Base-by-base conservation (phyloP, 2,888 invertebrate genomes). In the Hirtodrosophila duncani region DNA sequence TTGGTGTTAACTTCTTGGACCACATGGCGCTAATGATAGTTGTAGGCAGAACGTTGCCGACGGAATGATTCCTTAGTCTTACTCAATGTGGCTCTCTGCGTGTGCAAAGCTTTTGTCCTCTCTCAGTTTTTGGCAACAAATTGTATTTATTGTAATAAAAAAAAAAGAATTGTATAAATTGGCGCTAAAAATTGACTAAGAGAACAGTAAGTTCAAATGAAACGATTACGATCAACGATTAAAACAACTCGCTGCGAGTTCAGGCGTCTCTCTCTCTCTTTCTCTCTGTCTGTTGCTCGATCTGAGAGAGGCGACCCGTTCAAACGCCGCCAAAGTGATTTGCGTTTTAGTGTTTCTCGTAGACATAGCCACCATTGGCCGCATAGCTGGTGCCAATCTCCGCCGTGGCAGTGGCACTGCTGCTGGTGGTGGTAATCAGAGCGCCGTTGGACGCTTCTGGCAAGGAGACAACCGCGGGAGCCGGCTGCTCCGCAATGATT, bases 281-380 rank as follows among this genome's bases (percentile, higher is more conserved):
- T n/a, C n/a, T n/a, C n/a, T n/a, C n/a, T 3, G 20, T 3, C 20
- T 20, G 6, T 4, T 20, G 3, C 3, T 4, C 20, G 6, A 20
- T 20, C 6, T 4, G 6, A 20, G 20, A 4, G 6, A 6, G 6
- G 45, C 46, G 33, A 30, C 38, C 51, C 38, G 20, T 51, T 38
- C 51, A 51, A 51, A 16, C 33, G 13, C n/a, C n/a, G n/a, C n/a
- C n/a, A n/a, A n/a, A n/a, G n/a, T n/a, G n/a, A n/a, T n/a, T n/a
- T n/a, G 55, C 53, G 34, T 9, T 29, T 61, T 49, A 49, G 8
- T 45, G 60, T 53, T 58, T 69, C 10, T 56, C 34, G 42, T 83
- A 83, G 23, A 83, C 50, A 37, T 83, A 83, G 23, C 83, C 84
- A 24, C 84, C 84, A 30, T 83, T 80, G 39, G 45, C 31, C 29